Evolutionary conservation across 1,140 invertebrate genomes (phyloP), one percentile per base, ranked within the genome.

Genomic region (Vanessa tameamea): DNA sequence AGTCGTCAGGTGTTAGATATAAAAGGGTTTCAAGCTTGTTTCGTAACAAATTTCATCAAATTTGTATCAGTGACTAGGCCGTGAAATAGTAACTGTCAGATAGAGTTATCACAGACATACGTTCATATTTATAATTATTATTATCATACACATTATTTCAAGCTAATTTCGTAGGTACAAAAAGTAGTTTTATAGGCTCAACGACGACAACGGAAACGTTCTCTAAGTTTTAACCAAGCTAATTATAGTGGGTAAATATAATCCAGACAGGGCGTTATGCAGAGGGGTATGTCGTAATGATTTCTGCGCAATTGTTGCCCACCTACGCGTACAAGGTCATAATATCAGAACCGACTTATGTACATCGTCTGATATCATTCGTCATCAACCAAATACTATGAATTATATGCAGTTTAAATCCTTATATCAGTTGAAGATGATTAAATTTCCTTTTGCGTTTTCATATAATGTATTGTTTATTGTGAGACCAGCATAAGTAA

Each of bases 281-380:
- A 37, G 57, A 14, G 31, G 57, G 13, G 26, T 61, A 61, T 61
- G 57, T 61, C 57, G 57, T 61, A 61, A 61, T 37, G 57, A 16
- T 15, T 57, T 23, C 23, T 61, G 57, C 57, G 57, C 57, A 61
- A 61, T 61, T 61, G 57, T 61, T 59, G 55, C 23, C 23, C 57
- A 61, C 57, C 57, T 61, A 61, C 57, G 57, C 57, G 57, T 26
- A 37, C 57, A 11, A 61, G 26, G 57, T 61, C 57, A 61, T 15
- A 43, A 43, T 43, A 15, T n/a, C 26, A 7, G 57, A 23, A 57
- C 14, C 57, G 57, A 26, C 57, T 15, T 57, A 23, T 23, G 23
- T 50, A 55, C 31, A 43, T 61, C 57, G 31, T 37, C 14, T 61
- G 57, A 26, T 57, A 57, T 6, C 15, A 23, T 57, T 26, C 53